Conservation (phyloP, 2,113 vertebrate species). For the Elgaria multicarinata region DNA sequence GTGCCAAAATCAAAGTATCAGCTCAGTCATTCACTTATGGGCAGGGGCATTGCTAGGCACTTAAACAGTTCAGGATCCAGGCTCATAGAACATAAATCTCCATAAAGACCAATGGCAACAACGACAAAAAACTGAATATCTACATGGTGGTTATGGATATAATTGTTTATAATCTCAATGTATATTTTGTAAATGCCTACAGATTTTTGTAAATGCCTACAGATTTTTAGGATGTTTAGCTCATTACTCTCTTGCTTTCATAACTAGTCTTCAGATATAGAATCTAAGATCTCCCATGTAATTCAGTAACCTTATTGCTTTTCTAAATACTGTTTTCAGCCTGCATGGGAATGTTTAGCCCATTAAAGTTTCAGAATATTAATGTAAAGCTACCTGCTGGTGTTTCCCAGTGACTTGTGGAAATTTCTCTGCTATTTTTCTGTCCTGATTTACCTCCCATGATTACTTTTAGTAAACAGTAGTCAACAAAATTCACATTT, state of each 20-base stretch:
- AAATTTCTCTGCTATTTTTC: background rate
- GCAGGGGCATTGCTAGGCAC: background rate
- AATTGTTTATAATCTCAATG: background rate
- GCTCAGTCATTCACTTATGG: background rate
- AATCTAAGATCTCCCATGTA: conserved; percentile 32
- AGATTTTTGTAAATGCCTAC: no score
- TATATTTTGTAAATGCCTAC: conserved; percentile 19
- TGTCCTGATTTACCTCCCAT: background rate
- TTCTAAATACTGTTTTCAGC: conserved; percentile 29
- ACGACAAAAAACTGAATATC: background rate
- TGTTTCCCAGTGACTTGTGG: background rate
- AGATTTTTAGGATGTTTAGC: no score
- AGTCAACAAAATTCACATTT: background rate
- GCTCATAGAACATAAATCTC: no score
- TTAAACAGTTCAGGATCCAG: no score
- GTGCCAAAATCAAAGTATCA: background rate
- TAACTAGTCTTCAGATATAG: background rate
- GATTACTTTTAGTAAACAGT: background rate
- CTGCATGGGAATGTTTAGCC: conserved; percentile 43
- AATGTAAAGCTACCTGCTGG: conserved; percentile 41
- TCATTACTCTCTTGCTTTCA: no score
- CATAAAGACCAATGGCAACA: background rate
- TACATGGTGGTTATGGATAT: conserved; percentile 1
- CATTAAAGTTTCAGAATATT: conserved; percentile 43
- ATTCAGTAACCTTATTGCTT: conserved; percentile 47